These are phyloP conservation scores for Synergus itoensis DNA, from an alignment of 2,888 invertebrate genomes.

Conservation along the genomic window DNA sequence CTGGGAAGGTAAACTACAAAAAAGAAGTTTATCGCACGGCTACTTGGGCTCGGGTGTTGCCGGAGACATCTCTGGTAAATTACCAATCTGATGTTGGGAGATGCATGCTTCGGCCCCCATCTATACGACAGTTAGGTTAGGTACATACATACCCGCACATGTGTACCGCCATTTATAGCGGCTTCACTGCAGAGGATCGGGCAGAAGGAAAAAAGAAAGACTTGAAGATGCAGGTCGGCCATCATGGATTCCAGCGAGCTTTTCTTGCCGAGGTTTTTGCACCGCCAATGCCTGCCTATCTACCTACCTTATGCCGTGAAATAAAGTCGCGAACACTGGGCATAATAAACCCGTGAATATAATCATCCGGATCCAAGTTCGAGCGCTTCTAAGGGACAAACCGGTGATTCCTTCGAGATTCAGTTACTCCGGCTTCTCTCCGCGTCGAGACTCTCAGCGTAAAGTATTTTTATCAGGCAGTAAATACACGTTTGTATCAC, in stretches of 20 bases:
- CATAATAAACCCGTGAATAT: constrained; percentile 71
- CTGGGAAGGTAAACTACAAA: constrained; percentile 51
- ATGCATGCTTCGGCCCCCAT: constrained; percentile 39
- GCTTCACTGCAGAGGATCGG: constrained; percentile 26
- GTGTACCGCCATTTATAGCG: constrained; percentile 28
- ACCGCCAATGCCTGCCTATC: constrained; percentile 50
- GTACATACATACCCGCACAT: neutral
- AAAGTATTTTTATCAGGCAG: constrained; percentile 38
- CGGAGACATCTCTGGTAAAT: constrained; percentile 63
- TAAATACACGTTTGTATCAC: constrained; percentile 40
- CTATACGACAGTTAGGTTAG: constrained; percentile 23
- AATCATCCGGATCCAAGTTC: constrained; percentile 67
- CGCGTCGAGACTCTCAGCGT: constrained; percentile 23
- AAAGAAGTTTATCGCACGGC: constrained; percentile 61
- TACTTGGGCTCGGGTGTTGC: constrained; percentile 55
- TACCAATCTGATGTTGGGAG: constrained; percentile 62
- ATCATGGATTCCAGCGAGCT: constrained; percentile 66
- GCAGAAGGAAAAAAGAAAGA: constrained; percentile 38
- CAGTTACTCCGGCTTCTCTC: constrained; percentile 34
- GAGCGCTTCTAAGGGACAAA: constrained; percentile 44
- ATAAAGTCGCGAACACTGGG: constrained; percentile 64
- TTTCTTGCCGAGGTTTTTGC: constrained; percentile 57
- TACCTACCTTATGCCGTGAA: constrained; percentile 57
- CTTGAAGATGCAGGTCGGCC: constrained; percentile 57
- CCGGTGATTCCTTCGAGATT: constrained; percentile 37